Conservation (phyloP, 2,797 vertebrate genomes). For the Sylvilagus floridanus region DNA sequence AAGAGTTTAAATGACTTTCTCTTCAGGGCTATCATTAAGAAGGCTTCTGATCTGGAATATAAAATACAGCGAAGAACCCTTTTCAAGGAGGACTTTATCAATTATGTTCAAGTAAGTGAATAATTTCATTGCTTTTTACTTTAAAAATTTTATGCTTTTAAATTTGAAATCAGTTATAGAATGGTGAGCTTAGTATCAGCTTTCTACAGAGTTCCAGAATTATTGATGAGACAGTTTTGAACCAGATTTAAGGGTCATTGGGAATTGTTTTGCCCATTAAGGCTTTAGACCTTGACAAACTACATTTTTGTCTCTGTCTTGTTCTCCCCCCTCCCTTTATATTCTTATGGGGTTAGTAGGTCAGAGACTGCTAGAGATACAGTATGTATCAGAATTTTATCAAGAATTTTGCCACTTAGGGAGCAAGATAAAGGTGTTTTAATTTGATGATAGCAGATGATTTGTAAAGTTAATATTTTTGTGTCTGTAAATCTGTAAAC, state of each 20-base stretch:
- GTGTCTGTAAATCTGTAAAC: neutral
- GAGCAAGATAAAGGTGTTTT: neutral
- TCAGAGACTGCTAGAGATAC: neutral
- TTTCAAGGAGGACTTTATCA: constrained; percentile 96
- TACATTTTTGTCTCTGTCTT: neutral
- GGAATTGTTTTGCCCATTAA: neutral
- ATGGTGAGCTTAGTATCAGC: neutral
- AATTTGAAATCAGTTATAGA: constrained; percentile 53
- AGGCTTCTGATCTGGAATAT: constrained; percentile 94
- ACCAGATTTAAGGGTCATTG: neutral
- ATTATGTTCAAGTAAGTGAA: constrained; percentile 93
- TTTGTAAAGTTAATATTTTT: constrained; percentile 4
- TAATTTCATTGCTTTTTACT: constrained; percentile 17
- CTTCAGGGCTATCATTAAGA: constrained; percentile 93
- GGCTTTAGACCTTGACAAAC: constrained; percentile 34
- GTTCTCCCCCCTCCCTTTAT: neutral
- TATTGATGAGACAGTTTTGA: constrained; percentile 40
- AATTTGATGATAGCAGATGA: neutral
- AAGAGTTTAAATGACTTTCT: constrained; percentile 36
- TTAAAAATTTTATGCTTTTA: neutral
- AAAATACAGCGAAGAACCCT: constrained; percentile 93
- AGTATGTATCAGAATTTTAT: neutral
- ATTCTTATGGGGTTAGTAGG: neutral
- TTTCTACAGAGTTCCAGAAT: neutral
- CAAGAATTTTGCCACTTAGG: neutral